Conservation (phyloP, 2,797 vertebrate species). For the Tokudaia tokunoshimensis region DNA sequence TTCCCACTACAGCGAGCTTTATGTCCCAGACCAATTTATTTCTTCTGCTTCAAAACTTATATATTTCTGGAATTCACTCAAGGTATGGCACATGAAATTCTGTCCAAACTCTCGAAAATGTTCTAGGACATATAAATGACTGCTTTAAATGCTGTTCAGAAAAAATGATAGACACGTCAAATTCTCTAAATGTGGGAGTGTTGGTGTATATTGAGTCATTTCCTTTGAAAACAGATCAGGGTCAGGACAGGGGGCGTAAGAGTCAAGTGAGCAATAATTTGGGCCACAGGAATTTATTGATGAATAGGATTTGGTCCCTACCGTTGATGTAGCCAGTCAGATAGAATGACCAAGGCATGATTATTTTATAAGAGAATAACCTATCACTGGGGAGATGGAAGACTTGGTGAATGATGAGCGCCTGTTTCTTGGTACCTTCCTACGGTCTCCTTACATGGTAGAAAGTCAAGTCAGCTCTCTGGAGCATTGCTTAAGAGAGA, state of each 20-base stretch:
- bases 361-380: not conserved
- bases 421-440: not conserved
- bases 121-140: slow-evolving; percentile 51
- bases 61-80: slow-evolving; percentile 41
- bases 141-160: slow-evolving; percentile 1
- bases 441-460: not conserved
- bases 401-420: not conserved
- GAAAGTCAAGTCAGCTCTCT: not conserved
- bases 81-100: slow-evolving; percentile 32
- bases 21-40: slow-evolving; percentile 58
- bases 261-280: not conserved
- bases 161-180: slow-evolving; percentile 25
- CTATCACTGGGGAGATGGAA: no score
- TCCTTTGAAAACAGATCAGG: not conserved
- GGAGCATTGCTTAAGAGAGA: no score
- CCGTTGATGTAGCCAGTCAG: not conserved
- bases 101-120: slow-evolving; percentile 43
- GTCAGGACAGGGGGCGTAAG: not conserved
- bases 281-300: not conserved
- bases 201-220: not conserved
- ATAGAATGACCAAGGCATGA: not conserved
- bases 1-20: slow-evolving; percentile 25
- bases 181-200: slow-evolving; percentile 15
- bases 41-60: slow-evolving; percentile 28
- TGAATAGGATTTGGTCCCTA: not conserved